Base-by-base conservation (phyloP, 2,797 vertebrate genomes). In the Pseudochaenichthys georgianus region DNA sequence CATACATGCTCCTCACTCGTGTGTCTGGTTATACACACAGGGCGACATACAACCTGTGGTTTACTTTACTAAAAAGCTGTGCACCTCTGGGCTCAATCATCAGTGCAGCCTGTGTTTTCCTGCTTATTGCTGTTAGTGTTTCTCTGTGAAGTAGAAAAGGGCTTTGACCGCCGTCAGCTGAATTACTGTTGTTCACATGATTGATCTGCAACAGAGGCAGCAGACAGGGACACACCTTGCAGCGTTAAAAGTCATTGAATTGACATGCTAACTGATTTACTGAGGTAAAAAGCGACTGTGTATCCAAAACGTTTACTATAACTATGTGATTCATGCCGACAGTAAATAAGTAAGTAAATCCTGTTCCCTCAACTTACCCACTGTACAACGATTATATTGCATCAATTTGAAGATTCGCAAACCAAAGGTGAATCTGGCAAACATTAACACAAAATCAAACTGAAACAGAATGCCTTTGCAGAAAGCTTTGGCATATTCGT, bases 151-250 rank as follows among this genome's bases (percentile, higher is more conserved):
- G 75, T 63, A 34, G 65, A 75, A 67, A 74, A 51, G 55, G 63
- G 74, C 76, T 77, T 11, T 75, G 82, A 70, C 45, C 5, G 59
- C 82, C 76, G 82, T 84, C 78, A 79, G 73, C 72, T 45, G 47
- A 83, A 85, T 77, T 48, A 67, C 69, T 72, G 81, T 51, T 70
- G 70, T 78, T 81, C 61, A 73, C 73, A 55, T 85, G 84, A 88
- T 77, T 88, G 80, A 89, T 87, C 60, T 80, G 59, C 62, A 68
- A 64, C 73, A 77, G 61, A 48, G 63, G 70, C 77, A 67, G 62
- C 67, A 71, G 46, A 46, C 69, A 46, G 58, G 69, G 65, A 66
- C 80, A 72, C 79, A 80, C 61, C 65, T 89, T 28, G 45, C 9
- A 45, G 60, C 45, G n/a, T 31, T 1, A 72, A 66, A 70, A 38